Percentiles rank a stretch among this genome's conserved stretches.
Conservation (phyloP, 2,113 vertebrate species). For the Pomatorhinus ruficollis region DNA sequence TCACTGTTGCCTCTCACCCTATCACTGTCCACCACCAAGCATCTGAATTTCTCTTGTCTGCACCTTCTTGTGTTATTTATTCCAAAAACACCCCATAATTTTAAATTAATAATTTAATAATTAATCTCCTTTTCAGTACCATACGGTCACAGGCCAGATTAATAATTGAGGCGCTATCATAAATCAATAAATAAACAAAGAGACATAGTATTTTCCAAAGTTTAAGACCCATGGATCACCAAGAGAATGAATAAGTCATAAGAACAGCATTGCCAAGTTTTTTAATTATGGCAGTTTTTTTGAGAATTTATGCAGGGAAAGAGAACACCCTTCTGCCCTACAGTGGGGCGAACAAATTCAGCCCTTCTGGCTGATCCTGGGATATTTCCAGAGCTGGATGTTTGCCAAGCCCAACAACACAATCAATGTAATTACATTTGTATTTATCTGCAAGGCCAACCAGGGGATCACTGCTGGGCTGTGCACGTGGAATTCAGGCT, state of each 20-base stretch:
- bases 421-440: not conserved
- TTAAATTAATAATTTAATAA: not conserved
- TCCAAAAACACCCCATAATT: not conserved
- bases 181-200: not conserved
- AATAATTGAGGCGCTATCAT: not conserved
- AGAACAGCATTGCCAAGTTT: not conserved
- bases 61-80: not conserved
- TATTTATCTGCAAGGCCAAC: not conserved
- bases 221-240: not conserved
- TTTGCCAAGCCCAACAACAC: not conserved
- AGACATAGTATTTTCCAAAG: not conserved
- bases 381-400: not conserved
- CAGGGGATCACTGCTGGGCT: not conserved
- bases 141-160: not conserved
- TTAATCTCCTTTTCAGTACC: not conserved
- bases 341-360: not conserved
- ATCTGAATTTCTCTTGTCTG: not conserved
- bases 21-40: not conserved
- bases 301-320: not conserved
- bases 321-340: not conserved
- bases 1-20: not conserved
- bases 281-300: not conserved
- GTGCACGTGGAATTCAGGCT: rapidly evolving
- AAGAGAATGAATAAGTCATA: not conserved
- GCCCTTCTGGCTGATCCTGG: not conserved